Evolutionary conservation across 1,140 invertebrate species (phyloP).

Genomic region (Camponotus floridanus): DNA sequence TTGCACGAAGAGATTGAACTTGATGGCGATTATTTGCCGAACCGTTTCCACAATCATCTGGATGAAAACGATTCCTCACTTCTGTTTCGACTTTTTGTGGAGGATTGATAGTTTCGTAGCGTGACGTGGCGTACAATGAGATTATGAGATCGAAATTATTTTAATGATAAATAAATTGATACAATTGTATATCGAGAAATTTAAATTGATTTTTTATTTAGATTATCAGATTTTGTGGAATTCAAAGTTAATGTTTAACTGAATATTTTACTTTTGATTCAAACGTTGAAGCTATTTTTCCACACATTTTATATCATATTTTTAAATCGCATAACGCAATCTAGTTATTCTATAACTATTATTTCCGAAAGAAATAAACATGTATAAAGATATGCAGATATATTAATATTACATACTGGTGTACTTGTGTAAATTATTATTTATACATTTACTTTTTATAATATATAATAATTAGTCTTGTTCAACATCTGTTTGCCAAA

Average conservation of each 20-base stretch:
- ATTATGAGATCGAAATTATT: not conserved
- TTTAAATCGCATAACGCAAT: too few species aligned
- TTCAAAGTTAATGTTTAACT: not conserved
- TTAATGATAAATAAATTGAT: not conserved
- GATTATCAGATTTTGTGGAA: not conserved
- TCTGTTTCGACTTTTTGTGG: constrained; percentile 30
- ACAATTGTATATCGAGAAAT: not conserved
- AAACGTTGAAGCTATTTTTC: too few species aligned
- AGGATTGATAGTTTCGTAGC: not conserved
- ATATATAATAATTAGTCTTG: too few species aligned
- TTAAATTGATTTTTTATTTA: not conserved
- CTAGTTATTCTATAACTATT: too few species aligned
- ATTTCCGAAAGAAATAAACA: too few species aligned
- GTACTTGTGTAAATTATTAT: too few species aligned
- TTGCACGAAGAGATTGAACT: constrained; percentile 60
- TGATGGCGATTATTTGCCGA: constrained; percentile 73
- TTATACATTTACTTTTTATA: too few species aligned
- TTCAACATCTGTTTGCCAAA: too few species aligned
- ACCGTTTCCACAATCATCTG: constrained; percentile 60
- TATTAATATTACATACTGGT: too few species aligned
- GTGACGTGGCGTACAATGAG: not conserved
- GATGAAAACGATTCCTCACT: constrained; percentile 43
- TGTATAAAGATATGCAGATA: too few species aligned
- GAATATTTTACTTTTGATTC: too few species aligned
- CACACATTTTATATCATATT: too few species aligned